Base-by-base conservation (phyloP, 2,888 invertebrate species). In the Tenthredo mesomela region DNA sequence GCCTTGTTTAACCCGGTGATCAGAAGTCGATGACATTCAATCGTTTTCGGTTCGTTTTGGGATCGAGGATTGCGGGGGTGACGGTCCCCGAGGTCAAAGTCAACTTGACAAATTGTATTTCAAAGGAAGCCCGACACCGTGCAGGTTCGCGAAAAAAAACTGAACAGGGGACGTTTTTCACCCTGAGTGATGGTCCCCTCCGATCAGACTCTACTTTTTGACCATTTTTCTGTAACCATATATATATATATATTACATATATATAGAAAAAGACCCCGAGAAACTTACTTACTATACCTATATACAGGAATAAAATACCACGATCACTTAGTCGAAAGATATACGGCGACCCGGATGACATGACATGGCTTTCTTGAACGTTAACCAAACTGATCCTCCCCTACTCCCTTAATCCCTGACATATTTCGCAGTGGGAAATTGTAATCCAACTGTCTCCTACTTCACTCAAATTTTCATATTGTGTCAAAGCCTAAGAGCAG, bases 1-100 rank as follows among this genome's bases (percentile, higher is more conserved):
- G 33, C 33, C 67, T 67, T 67, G 67, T 33, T 67, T 33, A 21
- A 73, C 73, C 40, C 73, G 1, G 73, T 43, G 77, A 77, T 77
- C 77, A 80, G 25, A 58, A 80, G 58, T 80, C 61, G 61, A 80
- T 61, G 80, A 58, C 61, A 80, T 61, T 80, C 80, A 40, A 80
- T 80, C 58, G 80, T 80, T 58, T 80, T 40, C 80, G 54, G 21
- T 29, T 77, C 50, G 50, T 77, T 77, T 77, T 50, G 7, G 29
- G 29, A 25, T 50, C 18, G 73, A 0, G 40, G 21, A 21, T 29
- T 37, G n/a, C 3, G 29, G 9, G 77, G 77, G 50, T 10, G 29
- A 29, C 50, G 18, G 21, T 71, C 71, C 18, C 43, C 10, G 43
- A 25, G 73, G 73, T 73, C 50, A 77, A 6, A 77, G 33, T 73